Percentiles rank a stretch among this genome's conserved stretches.
phyloP scores from a whole-genome alignment of 2,113 vertebrate species.

The Dipodomys ordii region DNA sequence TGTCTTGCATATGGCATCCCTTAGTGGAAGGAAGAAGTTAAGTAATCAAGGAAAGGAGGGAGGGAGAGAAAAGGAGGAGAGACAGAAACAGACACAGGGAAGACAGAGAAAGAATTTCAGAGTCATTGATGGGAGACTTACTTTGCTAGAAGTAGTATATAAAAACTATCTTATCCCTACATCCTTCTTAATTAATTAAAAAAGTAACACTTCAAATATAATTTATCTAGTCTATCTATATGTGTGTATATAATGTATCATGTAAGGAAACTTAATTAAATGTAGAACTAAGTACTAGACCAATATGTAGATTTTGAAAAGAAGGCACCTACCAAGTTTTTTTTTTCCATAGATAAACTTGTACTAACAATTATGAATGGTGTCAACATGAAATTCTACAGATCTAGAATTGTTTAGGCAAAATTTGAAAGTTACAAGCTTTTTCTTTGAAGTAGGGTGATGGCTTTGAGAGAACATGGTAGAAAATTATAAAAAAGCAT shows the following conservation, averaged over 20 bases:
- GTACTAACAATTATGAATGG: background rate
- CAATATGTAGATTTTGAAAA: background rate
- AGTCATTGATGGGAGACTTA: background rate
- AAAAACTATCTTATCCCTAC: background rate
- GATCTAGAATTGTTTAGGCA: background rate
- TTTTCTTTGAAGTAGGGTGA: constrained; percentile 34
- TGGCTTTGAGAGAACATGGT: background rate
- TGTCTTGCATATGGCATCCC: background rate
- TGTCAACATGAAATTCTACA: constrained; percentile 15
- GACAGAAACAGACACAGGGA: fast-evolving
- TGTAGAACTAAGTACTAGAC: constrained; percentile 16
- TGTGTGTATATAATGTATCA: background rate
- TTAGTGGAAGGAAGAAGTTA: background rate
- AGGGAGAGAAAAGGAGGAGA: background rate
- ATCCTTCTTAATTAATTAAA: constrained; percentile 17
- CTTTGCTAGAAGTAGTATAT: background rate
- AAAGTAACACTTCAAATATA: constrained; percentile 27
- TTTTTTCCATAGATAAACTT: background rate
- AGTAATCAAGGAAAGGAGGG: background rate
- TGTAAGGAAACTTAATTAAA: constrained; percentile 2
- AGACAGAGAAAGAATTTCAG: background rate
- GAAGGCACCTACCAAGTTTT: background rate
- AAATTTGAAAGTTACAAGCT: background rate
- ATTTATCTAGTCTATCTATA: too few species aligned
- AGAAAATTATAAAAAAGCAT: background rate